Base-by-base conservation (phyloP, 2,888 invertebrate genomes). In the Ormyrus pomaceus region DNA sequence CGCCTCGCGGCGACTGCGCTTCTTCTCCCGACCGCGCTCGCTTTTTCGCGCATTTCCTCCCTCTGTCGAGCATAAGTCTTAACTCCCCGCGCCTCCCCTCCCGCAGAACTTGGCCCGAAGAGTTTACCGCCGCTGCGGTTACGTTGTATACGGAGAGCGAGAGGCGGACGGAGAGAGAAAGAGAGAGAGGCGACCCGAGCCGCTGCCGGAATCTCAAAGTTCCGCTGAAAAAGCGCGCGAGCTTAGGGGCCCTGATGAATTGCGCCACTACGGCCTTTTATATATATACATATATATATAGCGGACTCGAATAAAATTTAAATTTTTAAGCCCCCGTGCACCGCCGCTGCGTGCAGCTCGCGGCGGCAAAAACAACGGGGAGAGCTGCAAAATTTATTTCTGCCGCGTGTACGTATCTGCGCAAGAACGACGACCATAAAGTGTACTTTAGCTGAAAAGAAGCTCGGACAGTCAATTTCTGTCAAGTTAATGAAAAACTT, bases 1-100 rank as follows among this genome's bases (percentile, higher is more conserved):
- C 10, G 61, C 11, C 10, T 34, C 34, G 13, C 46, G 48, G 65
- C 62, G 19, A 13, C 59, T 70, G 10, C 58, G 61, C 68, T 75
- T 74, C 79, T 80, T 76, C 62, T 66, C 51, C 77, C 48, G 80
- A 81, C 84, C 82, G 84, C 84, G 82, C 83, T 83, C 84, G 82
- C 84, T 84, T 86, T 85, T 86, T 85, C 85, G 58, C 13, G 79
- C 84, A 82, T 87, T 87, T 85, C 83, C 85, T 85, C 84, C 82
- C 84, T 82, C 84, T 83, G 84, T 84, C 83, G 83, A 81, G 56
- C 70, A 76, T 76, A 76, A 68, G 69, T 77, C 82, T 81, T 68
- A n/a, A 50, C 55, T 66, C n/a, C 56, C 11, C 19, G 13, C 34
- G 34, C 8, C 34, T 58, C 51, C 46, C 72, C 68, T 11, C 80